These are phyloP conservation scores for Lipophrys pholis DNA, from an alignment of 2,113 vertebrate species.

Conservation along the genomic window DNA sequence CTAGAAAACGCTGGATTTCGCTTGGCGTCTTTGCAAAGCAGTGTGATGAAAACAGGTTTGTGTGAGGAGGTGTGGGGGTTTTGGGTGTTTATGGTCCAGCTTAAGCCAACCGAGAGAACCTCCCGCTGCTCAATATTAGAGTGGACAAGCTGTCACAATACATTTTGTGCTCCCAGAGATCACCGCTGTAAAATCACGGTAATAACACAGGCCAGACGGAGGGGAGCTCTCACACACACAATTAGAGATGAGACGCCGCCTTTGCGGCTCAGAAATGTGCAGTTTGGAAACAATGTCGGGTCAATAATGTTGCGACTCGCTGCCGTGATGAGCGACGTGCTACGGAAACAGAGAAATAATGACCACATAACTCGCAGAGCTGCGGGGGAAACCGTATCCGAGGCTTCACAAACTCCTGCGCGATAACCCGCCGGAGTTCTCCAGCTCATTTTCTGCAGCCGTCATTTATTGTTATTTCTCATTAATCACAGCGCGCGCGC, in stretches of 20 bases:
- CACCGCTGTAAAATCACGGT: conserved; percentile 43
- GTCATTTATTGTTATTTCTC: background rate
- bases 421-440: background rate
- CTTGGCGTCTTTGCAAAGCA: too few relatives aligned
- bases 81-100: conserved; percentile 27
- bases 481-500: conserved; percentile 5
- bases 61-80: conserved; percentile 15
- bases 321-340: background rate
- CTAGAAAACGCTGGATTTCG: conserved; percentile 47
- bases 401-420: too few relatives aligned
- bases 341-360: background rate
- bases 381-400: too few relatives aligned
- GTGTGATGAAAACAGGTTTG: conserved; percentile 36
- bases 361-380: background rate
- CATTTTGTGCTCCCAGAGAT: conserved; percentile 56
- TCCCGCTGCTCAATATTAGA: conserved; percentile 26
- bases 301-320: background rate
- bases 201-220: conserved; percentile 44
- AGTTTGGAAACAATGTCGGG: background rate
- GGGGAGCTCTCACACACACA: conserved; percentile 20
- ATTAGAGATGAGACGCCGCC: conserved; percentile 43
- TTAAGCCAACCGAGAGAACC: conserved; percentile 23
- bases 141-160: conserved; percentile 63
- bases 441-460: background rate
- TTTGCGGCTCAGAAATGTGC: conserved; percentile 17